Evolutionary conservation across 2,113 vertebrate genomes (phyloP).

Genomic region (Catharus minimus): DNA sequence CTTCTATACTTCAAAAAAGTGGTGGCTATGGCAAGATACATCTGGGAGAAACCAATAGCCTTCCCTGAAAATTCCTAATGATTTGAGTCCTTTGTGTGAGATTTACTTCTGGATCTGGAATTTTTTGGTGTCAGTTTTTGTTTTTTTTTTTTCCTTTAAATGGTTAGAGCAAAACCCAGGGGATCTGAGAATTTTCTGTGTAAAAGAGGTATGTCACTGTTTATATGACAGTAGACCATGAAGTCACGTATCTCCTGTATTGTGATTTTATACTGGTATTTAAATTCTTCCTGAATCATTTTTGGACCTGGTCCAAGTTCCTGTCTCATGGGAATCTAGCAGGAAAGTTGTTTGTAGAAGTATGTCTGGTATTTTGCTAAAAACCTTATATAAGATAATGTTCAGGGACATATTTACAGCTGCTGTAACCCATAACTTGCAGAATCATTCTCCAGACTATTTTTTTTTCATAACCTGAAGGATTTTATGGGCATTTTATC

Average conservation of each 20-base stretch:
- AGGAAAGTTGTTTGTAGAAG: not conserved
- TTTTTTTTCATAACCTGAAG: not conserved
- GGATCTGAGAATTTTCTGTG: not conserved
- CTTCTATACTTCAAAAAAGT: not conserved
- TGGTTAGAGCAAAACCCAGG: not conserved
- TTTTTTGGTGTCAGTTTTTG: no score
- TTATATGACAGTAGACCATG: not conserved
- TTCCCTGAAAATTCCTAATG: not conserved
- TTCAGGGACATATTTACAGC: not conserved
- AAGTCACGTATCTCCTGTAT: not conserved
- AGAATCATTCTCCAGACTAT: not conserved
- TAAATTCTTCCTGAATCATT: not conserved
- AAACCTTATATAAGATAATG: not conserved
- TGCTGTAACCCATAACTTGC: not conserved
- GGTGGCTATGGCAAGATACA: not conserved
- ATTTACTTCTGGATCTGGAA: not conserved
- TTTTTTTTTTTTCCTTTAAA: not conserved
- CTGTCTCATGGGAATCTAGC: not conserved
- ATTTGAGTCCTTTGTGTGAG: not conserved
- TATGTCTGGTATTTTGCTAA: not conserved
- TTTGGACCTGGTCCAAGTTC: not conserved
- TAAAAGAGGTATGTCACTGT: not conserved
- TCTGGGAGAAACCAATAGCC: not conserved
- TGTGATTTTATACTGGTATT: not conserved
- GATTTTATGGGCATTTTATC: not conserved